Base-by-base conservation (phyloP, 2,113 vertebrate genomes). In the Ceyx melanurus region DNA sequence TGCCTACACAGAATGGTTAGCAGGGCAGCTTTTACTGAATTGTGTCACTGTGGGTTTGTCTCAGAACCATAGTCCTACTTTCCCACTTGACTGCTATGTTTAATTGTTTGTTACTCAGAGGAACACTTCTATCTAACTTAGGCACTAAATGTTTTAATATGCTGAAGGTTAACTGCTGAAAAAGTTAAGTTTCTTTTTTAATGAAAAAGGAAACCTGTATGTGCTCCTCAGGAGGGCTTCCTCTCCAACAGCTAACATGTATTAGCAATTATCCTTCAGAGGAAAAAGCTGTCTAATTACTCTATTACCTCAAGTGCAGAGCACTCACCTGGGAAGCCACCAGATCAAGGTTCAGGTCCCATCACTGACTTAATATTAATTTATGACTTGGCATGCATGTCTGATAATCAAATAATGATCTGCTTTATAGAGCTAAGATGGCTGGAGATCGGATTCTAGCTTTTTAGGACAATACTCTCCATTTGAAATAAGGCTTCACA, bases 331-430 rank as follows among this genome's bases (percentile, higher is more conserved):
- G 95, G 93, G 94, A 96, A 97, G 82, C 73, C 85, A 72, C 46
- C 54, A 97, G 94, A 94, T 92, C 94, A 96, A 96, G 91, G 94
- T 96, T 96, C 96, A 96, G 85, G 94, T 96, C 94, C 94, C 94
- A 92, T 92, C 79, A 68, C 92, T 76, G 87, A 92, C 79, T 97
- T 74, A 93, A 92, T 96, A 95, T 96, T 97, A 97, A 96, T 93
- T 95, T 97, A 93, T 91, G 87, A 75, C 56, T 92, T 80, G 76
- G 68, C 76, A 86, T 89, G 92, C 48, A 72, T 78, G 62, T 78
- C 91, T 96, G 91, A 88, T 96, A 95, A 94, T 95, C 87, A 95
- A 93, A 95, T 93, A 94, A 94, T 94, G 65, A 89, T 86, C 78
- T 92, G 72, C 42, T 94, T 92, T 75, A 84, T 60, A 60, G 78